Conservation (phyloP, 2,888 invertebrate genomes). For the Orthonevra nobilis region DNA sequence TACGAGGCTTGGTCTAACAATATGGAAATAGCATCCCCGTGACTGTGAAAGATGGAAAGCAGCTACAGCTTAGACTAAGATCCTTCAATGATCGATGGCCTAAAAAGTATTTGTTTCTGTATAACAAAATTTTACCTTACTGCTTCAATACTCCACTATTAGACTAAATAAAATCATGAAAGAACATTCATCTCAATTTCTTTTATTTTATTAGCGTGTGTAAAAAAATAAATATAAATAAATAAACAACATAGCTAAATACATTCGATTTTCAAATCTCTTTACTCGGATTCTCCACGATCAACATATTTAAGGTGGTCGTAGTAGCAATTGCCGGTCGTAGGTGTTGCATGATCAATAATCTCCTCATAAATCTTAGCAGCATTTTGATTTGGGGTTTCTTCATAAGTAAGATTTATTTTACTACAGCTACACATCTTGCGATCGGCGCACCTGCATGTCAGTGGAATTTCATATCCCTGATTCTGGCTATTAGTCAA, state of each 20-base stretch:
- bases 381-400: constrained; percentile 72
- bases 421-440: constrained; percentile 71
- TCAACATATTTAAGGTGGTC: constrained; percentile 70
- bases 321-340: constrained; percentile 64
- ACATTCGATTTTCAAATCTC: background rate
- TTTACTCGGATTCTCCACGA: background rate
- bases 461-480: constrained; percentile 77
- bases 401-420: constrained; percentile 76
- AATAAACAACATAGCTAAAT: constrained; percentile 1
- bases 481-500: constrained; percentile 65
- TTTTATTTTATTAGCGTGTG: too few relatives aligned
- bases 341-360: constrained; percentile 71
- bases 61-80: too few relatives aligned
- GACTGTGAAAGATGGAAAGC: too few relatives aligned
- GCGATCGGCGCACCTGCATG: constrained; percentile 74
- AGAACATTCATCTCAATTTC: too few relatives aligned
- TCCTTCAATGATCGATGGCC: too few relatives aligned
- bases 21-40: too few relatives aligned
- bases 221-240: background rate
- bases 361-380: constrained; percentile 77
- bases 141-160: too few relatives aligned
- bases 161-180: too few relatives aligned
- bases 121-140: too few relatives aligned
- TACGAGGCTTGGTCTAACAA: too few relatives aligned
- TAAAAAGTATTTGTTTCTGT: too few relatives aligned